phyloP scores from a whole-genome alignment of 2,113 vertebrate species.

The Neotragus moschatus region DNA sequence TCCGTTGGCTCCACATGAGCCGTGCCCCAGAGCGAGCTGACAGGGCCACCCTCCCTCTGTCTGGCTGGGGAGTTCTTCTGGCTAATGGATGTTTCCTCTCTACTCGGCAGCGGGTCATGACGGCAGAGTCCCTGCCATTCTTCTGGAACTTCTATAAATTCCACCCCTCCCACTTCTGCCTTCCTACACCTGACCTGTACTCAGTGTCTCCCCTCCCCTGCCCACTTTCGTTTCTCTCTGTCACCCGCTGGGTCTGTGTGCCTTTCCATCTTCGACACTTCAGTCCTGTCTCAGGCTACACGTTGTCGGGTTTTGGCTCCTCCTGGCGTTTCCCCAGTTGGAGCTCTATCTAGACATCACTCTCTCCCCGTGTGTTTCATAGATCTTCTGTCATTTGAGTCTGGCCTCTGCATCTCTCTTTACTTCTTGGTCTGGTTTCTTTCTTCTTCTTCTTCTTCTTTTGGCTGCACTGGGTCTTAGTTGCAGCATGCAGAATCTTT shows the following conservation, averaged over 20 bases:
- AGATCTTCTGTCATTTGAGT: background rate
- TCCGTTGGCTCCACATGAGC: background rate
- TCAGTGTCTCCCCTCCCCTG: background rate
- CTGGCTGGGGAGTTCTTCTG: background rate
- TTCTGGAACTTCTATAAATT: background rate
- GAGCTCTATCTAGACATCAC: background rate
- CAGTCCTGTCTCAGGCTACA: background rate
- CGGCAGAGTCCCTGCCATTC: background rate
- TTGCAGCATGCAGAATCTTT: background rate
- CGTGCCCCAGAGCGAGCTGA: background rate
- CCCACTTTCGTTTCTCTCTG: rapidly evolving
- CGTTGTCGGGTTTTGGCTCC: rapidly evolving
- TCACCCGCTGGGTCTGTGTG: background rate
- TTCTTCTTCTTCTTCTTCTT: background rate
- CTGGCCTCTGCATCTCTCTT: background rate
- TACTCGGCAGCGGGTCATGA: background rate
- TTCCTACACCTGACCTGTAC: background rate
- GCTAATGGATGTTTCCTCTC: background rate
- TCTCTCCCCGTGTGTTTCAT: no score
- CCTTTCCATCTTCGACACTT: background rate
- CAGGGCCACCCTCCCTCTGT: background rate
- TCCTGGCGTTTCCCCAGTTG: background rate
- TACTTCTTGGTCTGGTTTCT: background rate
- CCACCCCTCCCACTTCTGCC: background rate
- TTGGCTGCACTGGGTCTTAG: background rate